Percentiles rank a stretch among this genome's conserved stretches.
phyloP scores from a whole-genome alignment of 1,140 invertebrate genomes.

The Aphis gossypii region DNA sequence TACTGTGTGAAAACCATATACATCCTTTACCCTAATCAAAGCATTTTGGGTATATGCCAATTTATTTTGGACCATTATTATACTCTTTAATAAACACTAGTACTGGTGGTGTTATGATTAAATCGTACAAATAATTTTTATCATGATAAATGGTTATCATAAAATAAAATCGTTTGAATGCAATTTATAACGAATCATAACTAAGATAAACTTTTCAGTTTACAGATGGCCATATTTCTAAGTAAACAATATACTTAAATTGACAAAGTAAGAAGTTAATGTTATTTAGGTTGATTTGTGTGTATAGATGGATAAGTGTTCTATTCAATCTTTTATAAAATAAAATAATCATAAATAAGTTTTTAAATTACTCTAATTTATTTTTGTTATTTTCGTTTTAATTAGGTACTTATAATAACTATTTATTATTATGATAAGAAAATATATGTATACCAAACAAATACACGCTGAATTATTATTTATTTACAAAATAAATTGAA shows the following conservation, averaged over 20 bases:
- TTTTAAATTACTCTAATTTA: not conserved
- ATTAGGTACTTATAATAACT: not conserved
- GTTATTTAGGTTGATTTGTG: not conserved
- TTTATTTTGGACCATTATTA: constrained; percentile 27
- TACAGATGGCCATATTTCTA: not conserved
- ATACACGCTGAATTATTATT: not conserved
- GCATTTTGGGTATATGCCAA: not conserved
- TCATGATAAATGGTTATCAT: not conserved
- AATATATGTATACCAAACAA: not conserved
- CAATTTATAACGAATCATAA: not conserved
- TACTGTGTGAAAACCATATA: not conserved
- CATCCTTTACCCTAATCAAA: constrained; percentile 15
- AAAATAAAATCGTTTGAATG: not conserved
- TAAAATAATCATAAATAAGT: not conserved
- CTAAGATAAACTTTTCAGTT: not conserved
- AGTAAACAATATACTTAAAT: not conserved
- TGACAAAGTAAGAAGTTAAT: not conserved
- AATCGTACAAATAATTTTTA: not conserved
- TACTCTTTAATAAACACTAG: constrained; percentile 6
- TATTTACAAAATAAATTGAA: not conserved
- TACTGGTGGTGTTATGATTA: constrained; percentile 21
- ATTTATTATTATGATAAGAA: not conserved
- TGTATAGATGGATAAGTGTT: not conserved
- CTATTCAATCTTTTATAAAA: not conserved
- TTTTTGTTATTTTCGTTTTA: not conserved